phyloP scores from a whole-genome alignment of 2,888 invertebrate species.

The Dasypolia templi region DNA sequence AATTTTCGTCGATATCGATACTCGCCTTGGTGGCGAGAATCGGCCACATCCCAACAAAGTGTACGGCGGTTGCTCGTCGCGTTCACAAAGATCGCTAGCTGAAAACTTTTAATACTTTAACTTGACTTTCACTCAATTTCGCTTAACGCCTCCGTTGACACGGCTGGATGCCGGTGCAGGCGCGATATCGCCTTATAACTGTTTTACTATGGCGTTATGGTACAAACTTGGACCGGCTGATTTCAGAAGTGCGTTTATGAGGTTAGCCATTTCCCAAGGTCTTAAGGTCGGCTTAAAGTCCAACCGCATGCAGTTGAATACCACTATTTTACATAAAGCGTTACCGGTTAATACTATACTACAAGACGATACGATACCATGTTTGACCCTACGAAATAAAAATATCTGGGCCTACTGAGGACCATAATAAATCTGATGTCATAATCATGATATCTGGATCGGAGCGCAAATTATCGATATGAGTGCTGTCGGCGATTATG shows the following conservation, averaged over 20 bases:
- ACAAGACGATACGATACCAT: no score
- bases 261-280: not conserved
- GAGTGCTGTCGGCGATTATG: no score
- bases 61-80: constrained; percentile 72
- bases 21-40: constrained; percentile 3
- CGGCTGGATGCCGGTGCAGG: constrained; percentile 78
- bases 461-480: no score
- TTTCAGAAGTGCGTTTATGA: constrained; percentile 15
- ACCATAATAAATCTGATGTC: not conserved
- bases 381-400: no score
- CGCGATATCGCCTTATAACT: constrained; percentile 81
- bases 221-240: constrained; percentile 63
- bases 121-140: constrained; percentile 90
- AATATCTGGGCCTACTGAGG: not conserved
- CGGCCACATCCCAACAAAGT: constrained; percentile 60
- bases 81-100: constrained; percentile 86
- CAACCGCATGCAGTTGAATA: no score
- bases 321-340: no score
- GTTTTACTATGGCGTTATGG: constrained; percentile 74
- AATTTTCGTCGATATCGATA: constrained; percentile 55
- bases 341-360: no score
- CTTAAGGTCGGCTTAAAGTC: no score
- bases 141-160: constrained; percentile 87
- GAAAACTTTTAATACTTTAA: constrained; percentile 91
- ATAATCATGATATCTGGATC: no score